Evolutionary conservation across 2,888 invertebrate species (phyloP).

Genomic region (Embidobia sp.): DNA sequence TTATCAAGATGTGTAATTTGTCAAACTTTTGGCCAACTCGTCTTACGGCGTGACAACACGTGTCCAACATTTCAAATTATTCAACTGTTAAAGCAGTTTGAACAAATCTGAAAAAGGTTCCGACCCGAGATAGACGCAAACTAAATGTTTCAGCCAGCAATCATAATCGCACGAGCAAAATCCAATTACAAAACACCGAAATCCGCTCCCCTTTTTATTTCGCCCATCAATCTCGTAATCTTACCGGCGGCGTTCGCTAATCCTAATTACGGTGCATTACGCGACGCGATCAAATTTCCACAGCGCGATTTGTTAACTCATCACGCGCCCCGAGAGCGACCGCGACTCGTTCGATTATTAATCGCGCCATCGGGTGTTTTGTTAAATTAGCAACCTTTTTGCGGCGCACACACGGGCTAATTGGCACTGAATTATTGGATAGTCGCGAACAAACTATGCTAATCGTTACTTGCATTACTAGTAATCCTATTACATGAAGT

Average conservation of each 20-base stretch:
- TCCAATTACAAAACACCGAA: too few relatives aligned
- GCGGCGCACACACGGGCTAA: conserved; percentile 24
- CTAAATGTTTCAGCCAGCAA: too few relatives aligned
- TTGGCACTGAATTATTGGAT: conserved; percentile 53
- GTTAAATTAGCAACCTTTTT: conserved; percentile 55
- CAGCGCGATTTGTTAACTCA: conserved; percentile 18
- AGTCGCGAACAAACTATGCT: conserved; percentile 46
- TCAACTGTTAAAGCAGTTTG: too few relatives aligned
- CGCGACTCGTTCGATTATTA: conserved; percentile 27
- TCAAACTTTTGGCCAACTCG: not conserved
- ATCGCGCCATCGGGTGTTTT: conserved; percentile 44
- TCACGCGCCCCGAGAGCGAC: not conserved
- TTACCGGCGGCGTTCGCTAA: too few relatives aligned
- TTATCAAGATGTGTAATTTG: too few relatives aligned
- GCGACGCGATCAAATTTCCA: not conserved
- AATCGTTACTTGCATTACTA: conserved; percentile 52
- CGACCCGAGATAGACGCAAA: too few relatives aligned
- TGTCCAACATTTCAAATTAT: too few relatives aligned
- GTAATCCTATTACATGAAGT: conserved; percentile 50
- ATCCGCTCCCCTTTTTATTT: too few relatives aligned
- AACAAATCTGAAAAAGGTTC: too few relatives aligned
- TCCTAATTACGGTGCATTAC: not conserved
- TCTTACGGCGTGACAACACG: not conserved
- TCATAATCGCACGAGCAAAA: too few relatives aligned
- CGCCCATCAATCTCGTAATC: too few relatives aligned